Evolutionary conservation across 2,797 vertebrate genomes (phyloP).

Genomic region (Tarsius wallacei): DNA sequence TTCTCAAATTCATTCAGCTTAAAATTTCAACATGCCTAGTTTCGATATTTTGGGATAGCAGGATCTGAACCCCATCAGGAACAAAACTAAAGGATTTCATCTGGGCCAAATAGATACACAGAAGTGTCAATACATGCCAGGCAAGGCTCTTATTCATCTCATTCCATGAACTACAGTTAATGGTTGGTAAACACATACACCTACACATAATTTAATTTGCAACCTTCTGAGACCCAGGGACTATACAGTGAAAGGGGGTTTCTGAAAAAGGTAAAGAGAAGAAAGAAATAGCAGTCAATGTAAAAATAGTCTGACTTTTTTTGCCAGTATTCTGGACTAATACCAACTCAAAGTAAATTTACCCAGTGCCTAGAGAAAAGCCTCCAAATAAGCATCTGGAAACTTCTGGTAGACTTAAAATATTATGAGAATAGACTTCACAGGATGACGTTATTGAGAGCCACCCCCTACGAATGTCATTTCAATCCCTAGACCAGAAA

Average conservation of each 20-base stretch:
- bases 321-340: background rate
- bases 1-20: background rate
- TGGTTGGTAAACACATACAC: background rate
- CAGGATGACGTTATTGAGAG: slow-evolving; percentile 27
- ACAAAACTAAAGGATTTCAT: background rate
- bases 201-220: background rate
- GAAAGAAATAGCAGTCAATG: slow-evolving; percentile 5
- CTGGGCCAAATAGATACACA: background rate
- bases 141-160: background rate
- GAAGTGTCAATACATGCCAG: background rate
- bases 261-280: slow-evolving; percentile 8
- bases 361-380: background rate
- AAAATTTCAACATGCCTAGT: background rate
- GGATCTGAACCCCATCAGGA: background rate
- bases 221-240: slow-evolving; percentile 22
- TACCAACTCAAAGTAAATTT: slow-evolving; percentile 43
- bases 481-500: slow-evolving; percentile 33
- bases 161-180: slow-evolving; percentile 25
- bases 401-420: slow-evolving; percentile 37
- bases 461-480: background rate
- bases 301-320: slow-evolving; percentile 39
- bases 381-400: background rate
- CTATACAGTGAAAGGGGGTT: background rate
- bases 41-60: background rate
- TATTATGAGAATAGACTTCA: slow-evolving; percentile 29